Evolutionary conservation across 2,888 invertebrate genomes (phyloP).

Genomic region (Ceraclea dissimilis): DNA sequence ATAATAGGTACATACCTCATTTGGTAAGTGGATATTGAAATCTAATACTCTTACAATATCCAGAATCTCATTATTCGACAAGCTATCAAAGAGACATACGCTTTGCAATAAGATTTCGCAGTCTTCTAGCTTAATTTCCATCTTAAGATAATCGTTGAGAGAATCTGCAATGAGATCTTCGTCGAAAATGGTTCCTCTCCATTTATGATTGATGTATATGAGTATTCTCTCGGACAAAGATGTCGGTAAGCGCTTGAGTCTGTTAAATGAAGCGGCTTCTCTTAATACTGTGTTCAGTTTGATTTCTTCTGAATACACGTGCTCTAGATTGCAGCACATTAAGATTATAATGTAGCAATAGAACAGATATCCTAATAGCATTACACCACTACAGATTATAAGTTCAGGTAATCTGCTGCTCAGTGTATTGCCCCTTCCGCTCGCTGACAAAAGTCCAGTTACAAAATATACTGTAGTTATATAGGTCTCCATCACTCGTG

Average conservation of each 20-base stretch:
- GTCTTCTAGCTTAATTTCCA: constrained; percentile 49
- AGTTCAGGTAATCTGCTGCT: neutral
- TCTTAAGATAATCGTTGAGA: constrained; percentile 39
- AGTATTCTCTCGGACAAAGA: constrained; percentile 33
- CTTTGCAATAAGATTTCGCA: constrained; percentile 48
- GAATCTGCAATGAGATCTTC: constrained; percentile 34
- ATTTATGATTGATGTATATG: constrained; percentile 35
- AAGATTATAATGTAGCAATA: constrained; percentile 5
- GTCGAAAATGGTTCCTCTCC: constrained; percentile 34
- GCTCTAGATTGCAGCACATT: neutral
- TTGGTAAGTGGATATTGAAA: constrained; percentile 49
- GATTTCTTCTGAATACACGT: constrained; percentile 6
- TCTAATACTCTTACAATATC: constrained; percentile 46
- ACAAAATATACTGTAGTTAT: constrained; percentile 13
- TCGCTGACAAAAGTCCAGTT: constrained; percentile 12
- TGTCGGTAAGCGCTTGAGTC: constrained; percentile 31
- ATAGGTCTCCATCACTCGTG: constrained; percentile 3
- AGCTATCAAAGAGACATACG: constrained; percentile 46
- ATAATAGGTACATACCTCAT: constrained; percentile 47
- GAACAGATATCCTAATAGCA: constrained; percentile 9
- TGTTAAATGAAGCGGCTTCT: constrained; percentile 34
- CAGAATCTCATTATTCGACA: constrained; percentile 43
- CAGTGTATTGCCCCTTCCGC: neutral
- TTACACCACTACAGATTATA: constrained; percentile 2
- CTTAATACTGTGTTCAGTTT: constrained; percentile 31